Percentiles rank a stretch among this genome's conserved stretches.
Conservation (phyloP, 2,113 vertebrate species). For the Microcebus jonahi region DNA sequence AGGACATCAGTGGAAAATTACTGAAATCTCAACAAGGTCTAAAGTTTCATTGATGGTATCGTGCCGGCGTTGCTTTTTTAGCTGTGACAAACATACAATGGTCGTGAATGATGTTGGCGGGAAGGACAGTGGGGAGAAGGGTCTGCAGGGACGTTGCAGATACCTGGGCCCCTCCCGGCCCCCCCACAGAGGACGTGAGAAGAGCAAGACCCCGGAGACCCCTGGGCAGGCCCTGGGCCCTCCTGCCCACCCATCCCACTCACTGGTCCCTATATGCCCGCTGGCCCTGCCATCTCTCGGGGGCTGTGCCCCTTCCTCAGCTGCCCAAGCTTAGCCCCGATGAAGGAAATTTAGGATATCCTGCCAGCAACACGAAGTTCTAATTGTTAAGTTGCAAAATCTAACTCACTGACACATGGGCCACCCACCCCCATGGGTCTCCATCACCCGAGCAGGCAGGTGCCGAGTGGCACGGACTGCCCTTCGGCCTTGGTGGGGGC, state of each 20-base stretch:
- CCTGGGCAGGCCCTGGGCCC: neutral
- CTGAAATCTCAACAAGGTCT: neutral
- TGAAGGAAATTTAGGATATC: neutral
- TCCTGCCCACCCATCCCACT: neutral
- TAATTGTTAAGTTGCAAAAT: neutral
- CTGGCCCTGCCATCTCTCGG: neutral
- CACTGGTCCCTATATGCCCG: rapidly evolving
- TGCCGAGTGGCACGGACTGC: neutral
- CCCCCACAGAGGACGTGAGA: neutral
- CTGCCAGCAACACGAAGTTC: neutral
- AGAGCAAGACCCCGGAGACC: neutral
- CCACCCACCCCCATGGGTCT: neutral
- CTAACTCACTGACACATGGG: neutral
- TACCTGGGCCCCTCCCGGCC: neutral
- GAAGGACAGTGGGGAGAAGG: rapidly evolving
- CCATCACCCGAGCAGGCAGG: too few species aligned
- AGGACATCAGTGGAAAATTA: rapidly evolving
- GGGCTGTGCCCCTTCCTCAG: neutral
- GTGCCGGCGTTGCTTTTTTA: rapidly evolving
- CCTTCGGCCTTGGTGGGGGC: neutral
- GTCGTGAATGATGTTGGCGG: rapidly evolving
- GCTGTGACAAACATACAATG: rapidly evolving
- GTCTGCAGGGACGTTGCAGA: neutral
- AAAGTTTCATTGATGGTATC: rapidly evolving
- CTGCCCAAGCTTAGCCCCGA: neutral